These are phyloP conservation scores for Brenthis hecate DNA, from an alignment of 2,888 invertebrate genomes.

Conservation along the genomic window DNA sequence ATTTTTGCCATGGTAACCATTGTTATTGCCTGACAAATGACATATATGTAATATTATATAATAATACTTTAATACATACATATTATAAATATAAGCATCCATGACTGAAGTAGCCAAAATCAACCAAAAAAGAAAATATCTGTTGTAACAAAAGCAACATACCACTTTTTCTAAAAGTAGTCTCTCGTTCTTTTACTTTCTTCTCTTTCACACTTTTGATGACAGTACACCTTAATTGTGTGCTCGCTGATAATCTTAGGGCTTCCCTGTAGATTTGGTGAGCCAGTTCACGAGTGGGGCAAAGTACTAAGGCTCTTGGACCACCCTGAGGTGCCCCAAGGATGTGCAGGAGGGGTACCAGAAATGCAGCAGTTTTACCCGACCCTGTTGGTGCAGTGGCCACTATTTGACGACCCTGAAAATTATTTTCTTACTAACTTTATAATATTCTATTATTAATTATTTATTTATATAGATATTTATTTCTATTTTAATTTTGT, in stretches of 20 bases:
- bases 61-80: no score
- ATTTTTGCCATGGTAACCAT: no score
- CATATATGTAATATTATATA: no score
- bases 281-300: constrained; percentile 96
- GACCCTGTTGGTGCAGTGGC: constrained; percentile 99
- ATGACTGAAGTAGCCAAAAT: not conserved
- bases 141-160: constrained; percentile 21
- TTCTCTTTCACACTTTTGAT: constrained; percentile 91
- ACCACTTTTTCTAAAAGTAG: constrained; percentile 90
- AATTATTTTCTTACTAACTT: not conserved
- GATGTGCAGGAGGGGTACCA: constrained; percentile 92
- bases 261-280: constrained; percentile 94
- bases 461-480: no score
- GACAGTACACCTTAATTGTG: constrained; percentile 88
- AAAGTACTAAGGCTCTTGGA: constrained; percentile 92
- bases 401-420: constrained; percentile 90
- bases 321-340: constrained; percentile 88
- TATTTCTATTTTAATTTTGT: not conserved
- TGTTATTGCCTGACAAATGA: no score
- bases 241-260: constrained; percentile 87
- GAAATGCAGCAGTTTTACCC: constrained; percentile 97
- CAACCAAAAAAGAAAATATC: not conserved
- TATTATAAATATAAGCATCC: no score
- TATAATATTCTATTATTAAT: no score
- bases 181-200: constrained; percentile 86